Conservation (phyloP, 2,113 vertebrate genomes). For the human region GRCh38 chr9:104449001-104449500, state of each 20-base stretch:
- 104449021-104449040: background rate
- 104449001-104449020: background rate
- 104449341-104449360: background rate
- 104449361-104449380: background rate
- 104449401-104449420: background rate
- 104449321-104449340: background rate
- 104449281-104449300: background rate
- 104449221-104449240: background rate
- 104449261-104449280: background rate
- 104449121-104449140: background rate
- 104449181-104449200: background rate
- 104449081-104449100: background rate
- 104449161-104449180: background rate
- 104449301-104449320: too few species aligned
- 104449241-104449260: background rate
- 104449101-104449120: background rate
- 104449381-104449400: background rate
- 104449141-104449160: background rate
- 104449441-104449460: background rate
- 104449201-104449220: background rate
- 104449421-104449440: background rate
- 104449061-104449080: background rate
- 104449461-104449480: background rate
- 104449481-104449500: background rate
- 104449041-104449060: background rate